phyloP scores from a whole-genome alignment of 2,113 vertebrate genomes.

The Regulus satrapa region DNA sequence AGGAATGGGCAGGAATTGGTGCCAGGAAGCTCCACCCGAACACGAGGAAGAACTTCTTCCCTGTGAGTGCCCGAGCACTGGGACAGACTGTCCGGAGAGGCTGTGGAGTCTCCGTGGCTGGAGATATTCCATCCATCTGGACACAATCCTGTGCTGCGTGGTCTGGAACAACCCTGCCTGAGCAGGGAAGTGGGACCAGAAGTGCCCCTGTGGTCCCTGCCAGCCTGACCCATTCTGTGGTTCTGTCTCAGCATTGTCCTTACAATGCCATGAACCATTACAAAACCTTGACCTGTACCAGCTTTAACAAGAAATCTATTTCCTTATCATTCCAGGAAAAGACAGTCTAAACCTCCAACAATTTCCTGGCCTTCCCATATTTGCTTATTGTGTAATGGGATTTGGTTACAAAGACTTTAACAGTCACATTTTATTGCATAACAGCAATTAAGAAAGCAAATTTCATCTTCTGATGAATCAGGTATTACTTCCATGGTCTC shows the following conservation, averaged over 20 bases:
- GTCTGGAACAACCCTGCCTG: not conserved
- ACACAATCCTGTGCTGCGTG: not conserved
- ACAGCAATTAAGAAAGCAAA: not conserved
- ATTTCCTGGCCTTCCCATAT: not conserved
- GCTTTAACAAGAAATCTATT: not conserved
- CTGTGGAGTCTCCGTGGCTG: not conserved
- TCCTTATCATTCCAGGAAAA: constrained; percentile 15
- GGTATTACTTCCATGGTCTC: not conserved
- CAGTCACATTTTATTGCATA: not conserved
- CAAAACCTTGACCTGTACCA: not conserved
- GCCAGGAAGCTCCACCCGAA: not conserved
- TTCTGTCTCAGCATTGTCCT: not conserved
- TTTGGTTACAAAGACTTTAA: not conserved
- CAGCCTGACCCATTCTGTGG: not conserved
- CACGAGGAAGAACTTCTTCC: not conserved
- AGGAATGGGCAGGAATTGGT: not conserved
- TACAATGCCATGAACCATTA: not conserved
- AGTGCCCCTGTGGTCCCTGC: not conserved
- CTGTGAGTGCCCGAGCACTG: not conserved
- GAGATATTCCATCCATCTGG: not conserved
- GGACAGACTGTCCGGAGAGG: not conserved
- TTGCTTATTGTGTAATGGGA: not conserved
- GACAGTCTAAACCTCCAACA: not conserved
- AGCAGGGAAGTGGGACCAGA: not conserved
- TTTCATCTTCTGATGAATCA: not conserved